Base-by-base conservation (phyloP, 2,113 vertebrate genomes). In the Festucalex cinctus region DNA sequence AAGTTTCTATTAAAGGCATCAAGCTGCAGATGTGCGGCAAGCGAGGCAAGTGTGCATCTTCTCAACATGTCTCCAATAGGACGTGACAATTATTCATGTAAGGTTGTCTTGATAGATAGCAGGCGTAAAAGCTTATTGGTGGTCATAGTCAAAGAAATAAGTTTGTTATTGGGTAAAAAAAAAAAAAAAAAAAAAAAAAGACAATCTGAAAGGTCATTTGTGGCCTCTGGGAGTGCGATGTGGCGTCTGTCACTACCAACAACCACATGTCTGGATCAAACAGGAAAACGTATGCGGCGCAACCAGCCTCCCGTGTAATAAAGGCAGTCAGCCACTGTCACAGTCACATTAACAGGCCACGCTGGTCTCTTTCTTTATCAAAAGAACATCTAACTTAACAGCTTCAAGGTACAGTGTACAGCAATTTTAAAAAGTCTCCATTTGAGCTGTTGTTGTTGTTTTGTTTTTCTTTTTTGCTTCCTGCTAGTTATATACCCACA, bases 61-160 rank as follows among this genome's bases (percentile, higher is more conserved):
- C 58, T 37, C 20, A 28, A 60, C 5, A 5, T n/a, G 6, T 36
- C 58, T 37, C 16, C 32, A n/a, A 37, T 60, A 20, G 26, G 20
- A 36, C 14, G 9, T 3, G 5, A 9, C 58, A 37, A n/a, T 22
- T 13, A 19, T n/a, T n/a, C n/a, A 73, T 70, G 78, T 84, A 83
- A 83, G 77, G 74, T 92, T 85, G 88, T 88, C 83, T 89, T 91
- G 85, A 3, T 86, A 85, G 90, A 90, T 86, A 90, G n/a, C 7
- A 22, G 48, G 48, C n/a, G 9, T 51, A 10, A 51, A 51, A 3
- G 91, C 92, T 90, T 79, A 86, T 82, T 62, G 77, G 74, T 76
- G 77, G 84, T 80, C 83, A 76, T 90, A 83, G 71, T 85, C 80
- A 87, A 85, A 76, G 65, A 76, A 89, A 88, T 83, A 74, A 80